phyloP scores from a whole-genome alignment of 1,140 invertebrate genomes.

The Augochlora pura region DNA sequence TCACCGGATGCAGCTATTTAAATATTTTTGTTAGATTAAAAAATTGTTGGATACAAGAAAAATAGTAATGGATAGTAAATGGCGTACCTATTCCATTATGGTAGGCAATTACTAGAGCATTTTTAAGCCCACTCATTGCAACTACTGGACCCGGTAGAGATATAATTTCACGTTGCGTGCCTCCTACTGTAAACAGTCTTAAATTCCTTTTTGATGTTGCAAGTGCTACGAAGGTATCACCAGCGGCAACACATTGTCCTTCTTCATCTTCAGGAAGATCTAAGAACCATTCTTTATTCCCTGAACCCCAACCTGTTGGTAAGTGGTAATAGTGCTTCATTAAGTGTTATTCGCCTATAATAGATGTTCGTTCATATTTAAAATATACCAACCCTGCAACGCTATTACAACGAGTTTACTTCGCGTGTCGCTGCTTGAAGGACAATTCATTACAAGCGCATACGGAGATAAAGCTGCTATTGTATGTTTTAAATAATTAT shows the following conservation, averaged over 20 bases:
- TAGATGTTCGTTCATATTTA: background rate
- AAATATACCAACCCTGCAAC: conserved; percentile 70
- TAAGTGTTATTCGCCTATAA: background rate
- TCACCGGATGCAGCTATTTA: conserved; percentile 71
- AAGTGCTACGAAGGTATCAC: conserved; percentile 88
- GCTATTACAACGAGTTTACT: conserved; percentile 79
- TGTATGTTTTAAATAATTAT: conserved; percentile 89
- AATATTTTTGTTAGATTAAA: conserved; percentile 13
- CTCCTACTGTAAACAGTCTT: conserved; percentile 91
- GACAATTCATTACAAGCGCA: conserved; percentile 90
- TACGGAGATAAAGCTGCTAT: conserved; percentile 91
- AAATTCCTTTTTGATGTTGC: conserved; percentile 88
- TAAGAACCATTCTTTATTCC: conserved; percentile 93
- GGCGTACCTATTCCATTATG: conserved; percentile 84
- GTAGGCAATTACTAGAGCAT: conserved; percentile 89
- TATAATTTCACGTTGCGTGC: conserved; percentile 91
- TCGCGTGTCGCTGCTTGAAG: conserved; percentile 79
- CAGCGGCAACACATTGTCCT: conserved; percentile 86
- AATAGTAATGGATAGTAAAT: conserved; percentile 9
- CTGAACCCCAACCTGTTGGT: conserved; percentile 82
- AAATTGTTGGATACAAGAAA: background rate
- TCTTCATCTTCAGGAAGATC: conserved; percentile 89
- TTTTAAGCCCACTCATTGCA: conserved; percentile 84
- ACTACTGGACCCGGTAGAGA: conserved; percentile 87
- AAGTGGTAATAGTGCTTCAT: conserved; percentile 15